phyloP scores from a whole-genome alignment of 2,113 vertebrate genomes.

The Etia nguti region DNA sequence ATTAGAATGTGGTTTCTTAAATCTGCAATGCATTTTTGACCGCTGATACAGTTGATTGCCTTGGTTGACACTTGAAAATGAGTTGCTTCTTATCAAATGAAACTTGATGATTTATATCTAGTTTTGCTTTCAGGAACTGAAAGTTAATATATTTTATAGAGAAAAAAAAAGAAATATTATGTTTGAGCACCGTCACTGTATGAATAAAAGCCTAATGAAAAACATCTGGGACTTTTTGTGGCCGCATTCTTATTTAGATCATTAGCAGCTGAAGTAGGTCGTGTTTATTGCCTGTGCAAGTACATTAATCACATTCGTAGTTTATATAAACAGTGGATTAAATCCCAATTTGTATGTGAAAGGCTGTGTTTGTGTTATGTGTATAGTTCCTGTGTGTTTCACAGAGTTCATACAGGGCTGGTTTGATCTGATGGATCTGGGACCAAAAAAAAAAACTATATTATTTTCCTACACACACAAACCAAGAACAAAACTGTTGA shows the following conservation, averaged over 20 bases:
- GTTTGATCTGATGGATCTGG: background rate
- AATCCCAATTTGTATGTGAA: background rate
- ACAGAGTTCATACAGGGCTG: background rate
- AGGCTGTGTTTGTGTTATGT: background rate
- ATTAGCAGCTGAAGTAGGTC: background rate
- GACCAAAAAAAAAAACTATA: background rate
- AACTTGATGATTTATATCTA: slow-evolving; percentile 67
- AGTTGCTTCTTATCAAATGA: slow-evolving; percentile 66
- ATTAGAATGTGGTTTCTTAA: slow-evolving; percentile 65
- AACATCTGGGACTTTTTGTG: background rate
- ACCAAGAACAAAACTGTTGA: background rate
- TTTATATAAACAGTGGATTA: background rate
- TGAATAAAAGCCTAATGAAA: slow-evolving; percentile 62
- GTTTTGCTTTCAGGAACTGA: slow-evolving; percentile 69
- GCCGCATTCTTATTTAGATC: background rate
- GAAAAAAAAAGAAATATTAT: slow-evolving; percentile 56
- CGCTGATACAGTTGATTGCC: slow-evolving; percentile 53
- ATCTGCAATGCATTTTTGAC: slow-evolving; percentile 51
- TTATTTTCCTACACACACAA: background rate
- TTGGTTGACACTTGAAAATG: slow-evolving; percentile 65
- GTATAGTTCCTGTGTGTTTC: background rate
- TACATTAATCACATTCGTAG: background rate
- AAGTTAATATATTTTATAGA: slow-evolving; percentile 74
- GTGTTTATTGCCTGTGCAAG: background rate
- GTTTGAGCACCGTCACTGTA: slow-evolving; percentile 65